These are phyloP conservation scores for Leptestheria dahalacensis DNA, from an alignment of 1,140 invertebrate species.

Conservation along the genomic window DNA sequence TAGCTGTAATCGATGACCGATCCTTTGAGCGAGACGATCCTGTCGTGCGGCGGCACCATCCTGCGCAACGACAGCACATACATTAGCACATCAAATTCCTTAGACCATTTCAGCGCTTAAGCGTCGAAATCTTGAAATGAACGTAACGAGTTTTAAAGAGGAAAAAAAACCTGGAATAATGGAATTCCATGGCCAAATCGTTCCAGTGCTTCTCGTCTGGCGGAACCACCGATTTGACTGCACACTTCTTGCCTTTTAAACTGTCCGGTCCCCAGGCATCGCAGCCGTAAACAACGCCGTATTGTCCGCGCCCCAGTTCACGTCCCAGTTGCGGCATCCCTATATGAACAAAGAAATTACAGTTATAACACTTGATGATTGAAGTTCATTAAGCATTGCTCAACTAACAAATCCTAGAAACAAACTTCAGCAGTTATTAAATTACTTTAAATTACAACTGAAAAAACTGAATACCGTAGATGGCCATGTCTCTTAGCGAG, in stretches of 20 bases:
- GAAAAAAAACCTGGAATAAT: slow-evolving; percentile 64
- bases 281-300: slow-evolving; percentile 79
- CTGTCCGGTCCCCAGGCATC: slow-evolving; percentile 53
- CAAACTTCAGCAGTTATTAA: no score
- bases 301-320: slow-evolving; percentile 78
- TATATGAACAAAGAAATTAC: slow-evolving; percentile 20
- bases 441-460: no score
- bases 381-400: no score
- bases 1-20: slow-evolving; percentile 71
- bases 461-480: slow-evolving; percentile 41
- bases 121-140: no score
- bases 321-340: slow-evolving; percentile 60
- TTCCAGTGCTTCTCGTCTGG: slow-evolving; percentile 83
- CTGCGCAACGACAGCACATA: slow-evolving; percentile 31
- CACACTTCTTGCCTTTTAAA: slow-evolving; percentile 38
- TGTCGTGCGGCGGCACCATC: slow-evolving; percentile 65
- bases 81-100: no score
- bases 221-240: slow-evolving; percentile 80
- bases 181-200: slow-evolving; percentile 83
- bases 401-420: no score
- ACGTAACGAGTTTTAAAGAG: no score
- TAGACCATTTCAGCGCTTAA: no score
- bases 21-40: slow-evolving; percentile 63
- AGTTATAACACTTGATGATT: no score
- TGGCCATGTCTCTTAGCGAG: slow-evolving; percentile 59